These are phyloP conservation scores for Trachelus tabidus DNA, from an alignment of 2,888 invertebrate species.

Conservation along the genomic window DNA sequence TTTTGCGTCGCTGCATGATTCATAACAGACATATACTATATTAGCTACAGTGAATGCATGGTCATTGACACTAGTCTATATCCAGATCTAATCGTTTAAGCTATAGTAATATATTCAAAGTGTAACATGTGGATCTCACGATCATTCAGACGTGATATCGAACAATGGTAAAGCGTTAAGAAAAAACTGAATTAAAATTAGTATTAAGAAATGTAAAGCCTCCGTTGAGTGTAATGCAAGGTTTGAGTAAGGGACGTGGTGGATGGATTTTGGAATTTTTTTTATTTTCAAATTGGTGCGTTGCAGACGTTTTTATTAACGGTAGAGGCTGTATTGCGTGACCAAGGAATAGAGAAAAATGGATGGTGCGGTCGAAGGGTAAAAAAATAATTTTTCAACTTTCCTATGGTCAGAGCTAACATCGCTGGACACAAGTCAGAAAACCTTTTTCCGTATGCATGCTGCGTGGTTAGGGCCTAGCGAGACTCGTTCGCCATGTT, in stretches of 20 bases:
- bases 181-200: too few relatives aligned
- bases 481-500: conserved; percentile 39
- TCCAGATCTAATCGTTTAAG: background rate
- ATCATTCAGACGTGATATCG: background rate
- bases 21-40: background rate
- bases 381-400: background rate
- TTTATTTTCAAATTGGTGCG: background rate
- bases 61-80: background rate
- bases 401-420: background rate
- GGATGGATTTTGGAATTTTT: background rate
- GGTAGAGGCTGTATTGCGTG: background rate
- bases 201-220: background rate
- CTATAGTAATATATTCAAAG: background rate
- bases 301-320: background rate
- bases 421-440: conserved; percentile 10
- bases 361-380: background rate
- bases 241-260: too few relatives aligned
- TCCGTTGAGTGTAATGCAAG: too few relatives aligned
- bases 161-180: background rate
- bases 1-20: background rate
- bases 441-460: conserved; percentile 50
- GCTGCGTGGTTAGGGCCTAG: conserved; percentile 41
- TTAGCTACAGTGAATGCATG: background rate
- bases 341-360: background rate
- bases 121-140: background rate